These are phyloP conservation scores for Lepus americanus DNA, from an alignment of 2,113 vertebrate genomes.

Conservation along the genomic window DNA sequence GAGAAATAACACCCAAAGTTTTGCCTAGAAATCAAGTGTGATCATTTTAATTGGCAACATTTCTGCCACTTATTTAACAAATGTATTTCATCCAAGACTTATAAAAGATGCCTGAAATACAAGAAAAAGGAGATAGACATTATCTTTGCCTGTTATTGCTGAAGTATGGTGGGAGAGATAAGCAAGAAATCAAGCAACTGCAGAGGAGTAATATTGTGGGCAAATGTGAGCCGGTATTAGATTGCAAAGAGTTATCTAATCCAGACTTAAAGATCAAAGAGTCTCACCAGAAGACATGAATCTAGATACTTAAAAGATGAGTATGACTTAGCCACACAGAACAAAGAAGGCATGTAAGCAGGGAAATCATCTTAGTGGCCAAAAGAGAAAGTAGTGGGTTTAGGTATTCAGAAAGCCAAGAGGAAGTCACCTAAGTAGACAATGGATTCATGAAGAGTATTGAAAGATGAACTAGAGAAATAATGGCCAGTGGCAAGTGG, in stretches of 20 bases:
- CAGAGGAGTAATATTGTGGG: neutral
- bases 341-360: neutral
- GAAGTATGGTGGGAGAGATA: neutral
- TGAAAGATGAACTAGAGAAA: neutral
- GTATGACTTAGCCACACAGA: neutral
- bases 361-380: neutral
- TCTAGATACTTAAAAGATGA: neutral
- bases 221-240: neutral
- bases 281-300: neutral
- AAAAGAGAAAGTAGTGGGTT: neutral
- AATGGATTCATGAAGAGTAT: neutral
- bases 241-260: neutral
- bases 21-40: neutral
- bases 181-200: neutral
- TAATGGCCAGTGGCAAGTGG: too few species aligned
- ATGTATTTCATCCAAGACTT: neutral
- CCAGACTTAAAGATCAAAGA: neutral
- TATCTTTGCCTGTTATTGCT: neutral
- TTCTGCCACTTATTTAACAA: neutral
- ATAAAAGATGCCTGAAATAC: neutral
- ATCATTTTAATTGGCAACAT: neutral
- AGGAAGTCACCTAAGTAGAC: neutral
- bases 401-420: neutral
- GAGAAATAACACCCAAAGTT: neutral
- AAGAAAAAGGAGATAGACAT: neutral